Evolutionary conservation across 2,888 invertebrate species (phyloP).

Genomic region (Ferrisia virgata): DNA sequence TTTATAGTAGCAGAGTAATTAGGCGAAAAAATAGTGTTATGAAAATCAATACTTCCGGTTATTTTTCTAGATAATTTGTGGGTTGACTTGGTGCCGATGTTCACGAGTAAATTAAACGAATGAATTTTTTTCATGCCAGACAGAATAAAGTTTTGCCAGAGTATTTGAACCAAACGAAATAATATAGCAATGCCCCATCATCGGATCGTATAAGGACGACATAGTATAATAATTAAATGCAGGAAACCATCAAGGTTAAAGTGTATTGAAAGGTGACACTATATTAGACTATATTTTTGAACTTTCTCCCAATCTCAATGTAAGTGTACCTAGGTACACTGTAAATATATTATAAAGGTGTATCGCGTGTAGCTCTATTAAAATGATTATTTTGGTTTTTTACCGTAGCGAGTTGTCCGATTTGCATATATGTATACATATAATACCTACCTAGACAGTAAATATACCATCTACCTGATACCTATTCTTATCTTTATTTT

Average conservation of each 20-base stretch:
- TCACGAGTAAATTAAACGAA: constrained; percentile 6
- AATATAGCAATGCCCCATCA: background rate
- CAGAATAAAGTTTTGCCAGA: background rate
- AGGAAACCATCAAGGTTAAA: background rate
- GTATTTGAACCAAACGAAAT: background rate
- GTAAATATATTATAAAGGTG: too few species aligned
- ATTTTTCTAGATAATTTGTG: background rate
- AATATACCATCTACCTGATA: too few species aligned
- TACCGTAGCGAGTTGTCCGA: background rate
- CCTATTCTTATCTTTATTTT: too few species aligned
- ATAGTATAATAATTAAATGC: constrained; percentile 3
- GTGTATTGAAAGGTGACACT: background rate
- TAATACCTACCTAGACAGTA: background rate
- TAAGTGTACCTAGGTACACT: too few species aligned
- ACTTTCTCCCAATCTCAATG: background rate
- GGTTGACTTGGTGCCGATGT: background rate
- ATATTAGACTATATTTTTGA: background rate
- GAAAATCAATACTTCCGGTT: constrained; percentile 5
- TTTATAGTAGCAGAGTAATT: background rate
- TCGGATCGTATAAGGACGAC: background rate
- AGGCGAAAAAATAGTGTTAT: constrained; percentile 11
- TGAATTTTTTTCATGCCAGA: background rate
- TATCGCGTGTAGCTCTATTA: background rate
- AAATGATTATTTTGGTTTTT: background rate
- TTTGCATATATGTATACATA: background rate